A percentile compares a stretch with the other conserved stretches of the same genome.
Conservation (phyloP, 2,797 vertebrate species). For the Halcyon leucocephala region DNA sequence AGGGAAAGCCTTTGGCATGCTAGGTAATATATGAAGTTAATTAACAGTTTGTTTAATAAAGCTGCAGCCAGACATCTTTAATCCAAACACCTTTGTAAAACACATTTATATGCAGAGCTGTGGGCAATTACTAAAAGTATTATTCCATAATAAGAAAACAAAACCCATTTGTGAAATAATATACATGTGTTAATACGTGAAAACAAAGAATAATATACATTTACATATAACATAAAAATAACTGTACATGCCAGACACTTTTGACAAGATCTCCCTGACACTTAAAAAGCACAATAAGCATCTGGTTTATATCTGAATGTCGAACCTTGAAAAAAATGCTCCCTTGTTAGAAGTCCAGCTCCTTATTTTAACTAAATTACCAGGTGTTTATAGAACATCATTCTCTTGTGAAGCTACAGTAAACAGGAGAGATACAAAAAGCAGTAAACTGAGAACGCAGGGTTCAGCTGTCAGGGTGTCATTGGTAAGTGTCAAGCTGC, state of each 20-base stretch:
- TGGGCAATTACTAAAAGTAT: conserved; percentile 1
- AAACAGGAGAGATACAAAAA: conserved; percentile 40
- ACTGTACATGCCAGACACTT: conserved; percentile 58
- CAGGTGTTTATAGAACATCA: conserved; percentile 74
- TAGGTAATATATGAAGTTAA: conserved; percentile 54
- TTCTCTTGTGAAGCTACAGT: conserved; percentile 55
- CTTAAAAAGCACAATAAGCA: conserved; percentile 55
- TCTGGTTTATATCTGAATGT: conserved; percentile 68
- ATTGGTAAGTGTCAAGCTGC: background rate
- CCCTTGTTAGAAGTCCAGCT: conserved; percentile 64
- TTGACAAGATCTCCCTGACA: conserved; percentile 44
- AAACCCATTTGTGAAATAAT: conserved; percentile 49
- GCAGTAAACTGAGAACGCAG: background rate
- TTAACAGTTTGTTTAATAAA: conserved; percentile 62
- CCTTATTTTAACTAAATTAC: conserved; percentile 72
- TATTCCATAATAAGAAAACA: conserved; percentile 42
- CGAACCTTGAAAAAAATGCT: conserved; percentile 52
- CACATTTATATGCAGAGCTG: conserved; percentile 26
- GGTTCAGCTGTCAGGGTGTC: conserved; percentile 2
- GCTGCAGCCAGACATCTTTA: conserved; percentile 47
- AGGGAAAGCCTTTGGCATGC: conserved; percentile 14
- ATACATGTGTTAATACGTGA: background rate
- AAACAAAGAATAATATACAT: conserved; percentile 44
- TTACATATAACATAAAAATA: conserved; percentile 50
- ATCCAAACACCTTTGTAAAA: conserved; percentile 37